Evolutionary conservation across 2,113 vertebrate genomes (phyloP), one percentile per base, ranked within the genome.

Genomic region (Percina caprodes): DNA sequence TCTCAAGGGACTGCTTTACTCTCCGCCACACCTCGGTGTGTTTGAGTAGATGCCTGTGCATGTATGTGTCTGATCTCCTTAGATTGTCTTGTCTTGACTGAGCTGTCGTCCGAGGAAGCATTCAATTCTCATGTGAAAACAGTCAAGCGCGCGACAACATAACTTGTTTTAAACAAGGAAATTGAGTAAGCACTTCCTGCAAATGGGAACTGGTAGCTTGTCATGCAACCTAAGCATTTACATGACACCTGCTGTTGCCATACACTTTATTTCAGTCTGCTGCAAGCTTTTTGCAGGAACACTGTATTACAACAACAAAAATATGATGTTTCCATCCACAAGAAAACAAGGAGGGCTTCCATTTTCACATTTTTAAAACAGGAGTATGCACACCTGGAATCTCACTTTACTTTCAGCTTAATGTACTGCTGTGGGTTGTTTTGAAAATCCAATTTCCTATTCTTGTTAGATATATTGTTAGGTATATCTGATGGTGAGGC

Each of bases 381-480:
- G 59, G 2, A 24, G 8, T 23, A 42, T 42, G 9, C 72, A 56
- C 70, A 30, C 2, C 59, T 73, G n/a, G 15, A 69, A 68, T 77
- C 30, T 60, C 13, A 5, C 35, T 74, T 87, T 77, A n/a, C 46
- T 62, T 45, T 75, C 51, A 70, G 10, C 42, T 26, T 86, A 82
- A 79, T 80, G n/a, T 52, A 60, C 35, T 33, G 51, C 67, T 6
- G 7, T 60, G 74, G 82, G 79, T 75, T 89, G 61, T 78, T 89
- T 81, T 76, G 52, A 77, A 84, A 85, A 88, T 75, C 78, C 84
- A 86, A 87, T 92, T 84, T 80, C 21, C 65, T 21, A 12, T 30
- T 56, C 61, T 86, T 89, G 72, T 89, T 83, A 79, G 68, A 9
- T 11, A 3, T 62, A 59, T 65, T 68, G 72, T 80, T 49, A 15